Conservation (phyloP, 2,797 vertebrate genomes). For the Oreochromis grahami region DNA sequence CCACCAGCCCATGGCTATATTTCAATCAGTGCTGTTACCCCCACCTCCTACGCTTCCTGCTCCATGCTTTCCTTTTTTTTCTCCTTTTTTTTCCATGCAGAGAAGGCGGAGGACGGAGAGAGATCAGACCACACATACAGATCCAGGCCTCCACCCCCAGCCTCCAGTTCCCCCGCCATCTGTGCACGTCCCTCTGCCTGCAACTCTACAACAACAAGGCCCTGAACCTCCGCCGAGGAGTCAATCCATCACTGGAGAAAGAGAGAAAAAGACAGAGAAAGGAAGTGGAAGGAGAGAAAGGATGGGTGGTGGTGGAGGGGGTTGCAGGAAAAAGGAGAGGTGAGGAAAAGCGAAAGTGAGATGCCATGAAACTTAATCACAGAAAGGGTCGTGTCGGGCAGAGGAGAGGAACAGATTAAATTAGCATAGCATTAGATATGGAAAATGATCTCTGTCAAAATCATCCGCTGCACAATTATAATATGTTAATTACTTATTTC, state of each 20-base stretch:
- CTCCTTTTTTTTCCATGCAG: slow-evolving; percentile 49
- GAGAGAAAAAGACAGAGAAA: slow-evolving; percentile 33
- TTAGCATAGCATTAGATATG: slow-evolving; percentile 99
- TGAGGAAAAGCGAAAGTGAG: slow-evolving; percentile 73
- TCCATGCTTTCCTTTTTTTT: slow-evolving; percentile 39
- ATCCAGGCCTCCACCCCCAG: slow-evolving; percentile 60
- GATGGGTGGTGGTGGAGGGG: background rate
- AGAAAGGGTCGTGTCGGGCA: slow-evolving; percentile 96
- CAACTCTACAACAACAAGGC: slow-evolving; percentile 74
- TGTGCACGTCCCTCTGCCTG: slow-evolving; percentile 61
- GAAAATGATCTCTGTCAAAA: slow-evolving; percentile 99
- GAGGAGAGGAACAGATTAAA: slow-evolving; percentile 98
- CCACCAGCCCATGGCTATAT: slow-evolving; percentile 62
- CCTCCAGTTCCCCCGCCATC: slow-evolving; percentile 52
- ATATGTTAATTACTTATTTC: slow-evolving; percentile 99
- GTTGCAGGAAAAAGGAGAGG: slow-evolving; percentile 35
- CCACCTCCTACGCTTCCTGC: slow-evolving; percentile 66
- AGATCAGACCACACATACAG: slow-evolving; percentile 67
- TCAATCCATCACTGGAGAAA: slow-evolving; percentile 83
- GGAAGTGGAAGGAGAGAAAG: slow-evolving; percentile 20
- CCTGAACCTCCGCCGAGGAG: slow-evolving; percentile 80
- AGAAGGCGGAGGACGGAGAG: slow-evolving; percentile 39
- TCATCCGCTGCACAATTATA: slow-evolving; percentile 99
- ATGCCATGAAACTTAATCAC: slow-evolving; percentile 98
- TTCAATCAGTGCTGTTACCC: slow-evolving; percentile 67